Conservation (phyloP, 2,888 invertebrate species). For the Conchocele bisecta region DNA sequence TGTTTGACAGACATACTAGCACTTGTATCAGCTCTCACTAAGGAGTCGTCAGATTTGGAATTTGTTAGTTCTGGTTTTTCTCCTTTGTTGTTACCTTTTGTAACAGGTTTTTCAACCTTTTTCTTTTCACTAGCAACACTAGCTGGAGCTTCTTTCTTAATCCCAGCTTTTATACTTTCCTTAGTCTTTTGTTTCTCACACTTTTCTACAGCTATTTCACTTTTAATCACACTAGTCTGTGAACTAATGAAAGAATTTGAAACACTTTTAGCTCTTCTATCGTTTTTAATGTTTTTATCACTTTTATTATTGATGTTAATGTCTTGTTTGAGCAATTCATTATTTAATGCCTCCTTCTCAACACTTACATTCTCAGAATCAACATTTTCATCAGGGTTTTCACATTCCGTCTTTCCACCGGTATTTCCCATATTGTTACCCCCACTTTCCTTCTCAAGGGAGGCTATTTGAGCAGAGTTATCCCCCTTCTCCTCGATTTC, state of each 20-base stretch:
- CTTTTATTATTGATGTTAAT: conserved; percentile 18
- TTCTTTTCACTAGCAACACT: conserved; percentile 21
- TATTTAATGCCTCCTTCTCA: conserved; percentile 37
- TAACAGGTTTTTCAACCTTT: conserved; percentile 35
- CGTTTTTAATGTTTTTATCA: conserved; percentile 4
- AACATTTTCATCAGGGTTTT: conserved; percentile 50
- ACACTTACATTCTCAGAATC: conserved; percentile 35
- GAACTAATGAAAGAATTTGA: too few species aligned
- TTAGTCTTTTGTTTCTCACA: too few species aligned
- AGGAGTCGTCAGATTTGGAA: conserved; percentile 36
- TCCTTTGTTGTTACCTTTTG: conserved; percentile 19
- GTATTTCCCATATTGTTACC: conserved; percentile 66
- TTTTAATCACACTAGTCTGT: not conserved
- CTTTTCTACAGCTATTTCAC: conserved; percentile 22
- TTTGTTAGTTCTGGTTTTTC: conserved; percentile 40
- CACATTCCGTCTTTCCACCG: conserved; percentile 50
- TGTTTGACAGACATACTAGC: conserved; percentile 54
- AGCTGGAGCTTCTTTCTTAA: not conserved
- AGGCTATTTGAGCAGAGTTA: conserved; percentile 32
- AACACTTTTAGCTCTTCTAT: too few species aligned
- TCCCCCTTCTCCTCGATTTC: conserved; percentile 42
- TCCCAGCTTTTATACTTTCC: conserved; percentile 1
- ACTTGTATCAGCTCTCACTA: conserved; percentile 25
- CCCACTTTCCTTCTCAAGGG: conserved; percentile 23
- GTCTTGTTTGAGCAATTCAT: conserved; percentile 45